phyloP scores from a whole-genome alignment of 2,797 vertebrate species.

The Phataginus tricuspis region DNA sequence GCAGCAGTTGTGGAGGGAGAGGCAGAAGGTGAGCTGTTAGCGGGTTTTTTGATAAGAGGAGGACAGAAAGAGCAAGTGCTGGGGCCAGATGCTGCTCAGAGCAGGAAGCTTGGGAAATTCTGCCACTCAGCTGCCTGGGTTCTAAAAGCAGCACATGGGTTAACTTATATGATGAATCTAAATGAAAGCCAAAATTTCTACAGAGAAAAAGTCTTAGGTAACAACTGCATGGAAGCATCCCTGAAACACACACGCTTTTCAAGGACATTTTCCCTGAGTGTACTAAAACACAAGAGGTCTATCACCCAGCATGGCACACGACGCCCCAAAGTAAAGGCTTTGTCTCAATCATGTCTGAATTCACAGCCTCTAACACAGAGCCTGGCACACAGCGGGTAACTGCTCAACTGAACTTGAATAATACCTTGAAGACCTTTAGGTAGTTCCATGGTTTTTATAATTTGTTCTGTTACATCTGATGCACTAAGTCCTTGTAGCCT shows the following conservation, averaged over 20 bases:
- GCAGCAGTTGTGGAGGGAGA: not conserved
- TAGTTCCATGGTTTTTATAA: conserved; percentile 93
- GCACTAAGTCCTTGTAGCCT: conserved; percentile 94
- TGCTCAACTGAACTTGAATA: conserved; percentile 32
- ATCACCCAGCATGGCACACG: not conserved
- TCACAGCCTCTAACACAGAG: not conserved
- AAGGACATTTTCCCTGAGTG: not conserved
- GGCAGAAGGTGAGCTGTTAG: not conserved
- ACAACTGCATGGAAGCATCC: not conserved
- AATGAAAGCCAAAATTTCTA: not conserved
- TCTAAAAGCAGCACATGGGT: not conserved
- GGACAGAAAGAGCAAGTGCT: not conserved
- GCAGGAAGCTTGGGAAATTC: not conserved
- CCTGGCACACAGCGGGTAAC: not conserved
- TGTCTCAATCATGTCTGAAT: not conserved
- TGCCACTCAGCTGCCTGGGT: not conserved
- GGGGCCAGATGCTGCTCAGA: not conserved
- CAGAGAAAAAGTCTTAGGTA: not conserved
- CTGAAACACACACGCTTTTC: not conserved
- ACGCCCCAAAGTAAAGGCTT: not conserved
- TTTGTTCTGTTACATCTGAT: conserved; percentile 93
- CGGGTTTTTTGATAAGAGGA: not conserved
- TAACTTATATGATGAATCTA: not conserved
- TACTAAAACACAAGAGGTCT: not conserved
- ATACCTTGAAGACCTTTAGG: conserved; percentile 95